Evolutionary conservation across 2,888 invertebrate genomes (phyloP).

Genomic region (Limenitis camilla): DNA sequence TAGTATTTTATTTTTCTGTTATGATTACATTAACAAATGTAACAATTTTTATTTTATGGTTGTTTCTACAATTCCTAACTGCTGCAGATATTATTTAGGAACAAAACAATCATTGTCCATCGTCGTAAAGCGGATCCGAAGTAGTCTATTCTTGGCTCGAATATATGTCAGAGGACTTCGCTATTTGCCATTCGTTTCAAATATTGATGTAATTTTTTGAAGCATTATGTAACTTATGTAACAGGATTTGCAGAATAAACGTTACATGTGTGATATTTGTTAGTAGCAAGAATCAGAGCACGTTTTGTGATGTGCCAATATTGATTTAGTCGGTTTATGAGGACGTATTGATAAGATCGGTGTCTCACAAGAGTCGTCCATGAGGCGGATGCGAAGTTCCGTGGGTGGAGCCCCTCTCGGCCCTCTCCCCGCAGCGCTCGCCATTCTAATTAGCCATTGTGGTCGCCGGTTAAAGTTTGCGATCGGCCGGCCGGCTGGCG

Average conservation of each 20-base stretch:
- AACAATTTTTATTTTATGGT: no score
- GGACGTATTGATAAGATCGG: slow-evolving; percentile 45
- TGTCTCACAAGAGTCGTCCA: slow-evolving; percentile 52
- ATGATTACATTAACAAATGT: no score
- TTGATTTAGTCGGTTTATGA: slow-evolving; percentile 29
- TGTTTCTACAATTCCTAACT: no score
- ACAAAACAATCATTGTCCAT: no score
- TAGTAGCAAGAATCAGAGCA: slow-evolving; percentile 14
- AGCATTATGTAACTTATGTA: neutral
- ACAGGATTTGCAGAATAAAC: neutral
- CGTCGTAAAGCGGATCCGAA: no score
- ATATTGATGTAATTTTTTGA: no score
- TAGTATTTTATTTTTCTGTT: no score
- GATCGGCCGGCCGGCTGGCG: slow-evolving; percentile 52
- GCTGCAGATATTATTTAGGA: no score
- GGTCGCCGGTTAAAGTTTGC: slow-evolving; percentile 64
- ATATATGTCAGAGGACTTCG: no score
- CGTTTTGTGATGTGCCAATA: slow-evolving; percentile 22
- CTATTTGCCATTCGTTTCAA: no score
- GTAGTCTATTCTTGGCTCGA: no score
- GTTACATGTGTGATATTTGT: slow-evolving; percentile 5
- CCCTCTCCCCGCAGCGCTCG: slow-evolving; percentile 53
- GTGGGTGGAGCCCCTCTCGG: slow-evolving; percentile 62
- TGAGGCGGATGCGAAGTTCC: slow-evolving; percentile 68
- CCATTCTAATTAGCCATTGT: slow-evolving; percentile 74